Evolutionary conservation across 2,113 vertebrate genomes (phyloP).

Genomic region (Mungos mungo): DNA sequence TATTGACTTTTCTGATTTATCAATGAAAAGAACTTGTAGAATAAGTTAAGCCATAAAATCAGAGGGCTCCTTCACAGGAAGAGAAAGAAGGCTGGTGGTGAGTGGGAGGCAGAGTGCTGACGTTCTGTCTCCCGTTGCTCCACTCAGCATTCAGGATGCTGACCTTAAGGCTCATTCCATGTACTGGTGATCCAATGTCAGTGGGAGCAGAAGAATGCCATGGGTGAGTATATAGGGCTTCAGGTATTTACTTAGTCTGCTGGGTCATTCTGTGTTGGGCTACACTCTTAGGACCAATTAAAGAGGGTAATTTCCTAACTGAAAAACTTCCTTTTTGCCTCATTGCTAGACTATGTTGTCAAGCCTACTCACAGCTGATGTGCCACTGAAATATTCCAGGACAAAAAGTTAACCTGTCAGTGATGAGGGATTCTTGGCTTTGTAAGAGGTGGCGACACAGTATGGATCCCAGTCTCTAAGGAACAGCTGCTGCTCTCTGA

Average conservation of each 20-base stretch:
- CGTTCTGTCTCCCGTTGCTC: background rate
- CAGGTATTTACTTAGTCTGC: background rate
- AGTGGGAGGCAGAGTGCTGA: background rate
- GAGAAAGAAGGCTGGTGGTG: background rate
- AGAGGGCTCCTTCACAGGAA: background rate
- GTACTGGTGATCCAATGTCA: background rate
- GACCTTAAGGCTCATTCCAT: background rate
- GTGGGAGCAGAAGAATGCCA: background rate
- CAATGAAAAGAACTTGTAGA: background rate
- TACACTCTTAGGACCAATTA: conserved; percentile 21
- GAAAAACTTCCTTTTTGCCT: background rate
- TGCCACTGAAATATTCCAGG: background rate
- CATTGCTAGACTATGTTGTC: background rate
- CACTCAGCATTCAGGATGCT: background rate
- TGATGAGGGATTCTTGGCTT: background rate
- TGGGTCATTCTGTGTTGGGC: background rate
- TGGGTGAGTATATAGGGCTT: background rate
- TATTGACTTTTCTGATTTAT: conserved; percentile 7
- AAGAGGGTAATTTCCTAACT: background rate
- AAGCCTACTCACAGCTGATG: background rate
- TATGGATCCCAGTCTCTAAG: background rate
- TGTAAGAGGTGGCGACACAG: background rate
- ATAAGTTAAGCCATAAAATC: background rate
- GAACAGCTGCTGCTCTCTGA: background rate
- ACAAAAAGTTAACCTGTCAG: background rate